phyloP scores from a whole-genome alignment of 2,113 vertebrate species.

The Plestiodon gilberti region DNA sequence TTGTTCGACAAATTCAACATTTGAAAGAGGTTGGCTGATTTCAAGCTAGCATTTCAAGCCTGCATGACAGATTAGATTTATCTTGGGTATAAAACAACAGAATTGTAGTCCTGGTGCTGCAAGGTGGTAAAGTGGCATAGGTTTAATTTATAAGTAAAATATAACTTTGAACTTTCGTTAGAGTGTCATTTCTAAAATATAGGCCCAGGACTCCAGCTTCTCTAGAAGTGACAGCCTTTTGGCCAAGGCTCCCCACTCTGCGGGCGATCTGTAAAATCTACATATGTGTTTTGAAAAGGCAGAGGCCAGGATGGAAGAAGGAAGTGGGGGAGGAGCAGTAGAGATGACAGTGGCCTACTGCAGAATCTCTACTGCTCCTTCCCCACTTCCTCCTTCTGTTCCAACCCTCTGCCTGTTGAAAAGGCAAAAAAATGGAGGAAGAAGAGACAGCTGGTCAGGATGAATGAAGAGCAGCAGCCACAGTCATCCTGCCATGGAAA shows the following conservation, averaged over 20 bases:
- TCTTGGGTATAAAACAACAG: not conserved
- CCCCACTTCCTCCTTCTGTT: too few species aligned
- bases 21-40: not conserved
- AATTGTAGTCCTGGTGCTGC: not conserved
- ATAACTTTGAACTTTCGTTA: not conserved
- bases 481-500: too few species aligned
- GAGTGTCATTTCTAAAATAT: not conserved
- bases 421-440: too few species aligned
- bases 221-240: not conserved
- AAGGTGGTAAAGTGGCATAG: not conserved
- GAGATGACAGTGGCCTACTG: too few species aligned
- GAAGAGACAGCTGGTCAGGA: too few species aligned
- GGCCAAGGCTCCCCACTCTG: not conserved
- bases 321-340: too few species aligned
- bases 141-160: not conserved
- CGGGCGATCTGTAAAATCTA: too few species aligned
- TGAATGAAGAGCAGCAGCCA: too few species aligned
- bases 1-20: not conserved
- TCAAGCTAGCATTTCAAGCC: not conserved
- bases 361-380: too few species aligned
- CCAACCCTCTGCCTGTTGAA: too few species aligned
- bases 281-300: too few species aligned
- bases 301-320: too few species aligned
- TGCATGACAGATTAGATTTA: not conserved
- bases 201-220: not conserved